Conservation (phyloP, 2,888 invertebrate species). For the Doris montereyensis region DNA sequence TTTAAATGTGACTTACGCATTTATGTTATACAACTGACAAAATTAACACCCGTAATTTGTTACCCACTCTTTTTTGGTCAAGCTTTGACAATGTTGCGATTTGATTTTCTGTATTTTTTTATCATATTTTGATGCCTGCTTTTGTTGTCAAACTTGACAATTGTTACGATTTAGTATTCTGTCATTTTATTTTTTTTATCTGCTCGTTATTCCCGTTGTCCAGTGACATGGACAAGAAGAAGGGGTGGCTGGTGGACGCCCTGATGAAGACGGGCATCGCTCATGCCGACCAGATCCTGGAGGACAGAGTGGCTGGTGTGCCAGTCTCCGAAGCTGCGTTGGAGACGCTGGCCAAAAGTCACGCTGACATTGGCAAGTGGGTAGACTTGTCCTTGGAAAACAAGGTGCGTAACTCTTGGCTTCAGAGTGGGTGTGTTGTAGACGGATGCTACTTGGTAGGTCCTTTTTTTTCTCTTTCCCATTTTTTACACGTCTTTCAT, state of each 20-base stretch:
- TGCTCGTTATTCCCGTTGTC: not conserved
- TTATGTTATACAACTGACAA: too few species aligned
- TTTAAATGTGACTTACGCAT: too few species aligned
- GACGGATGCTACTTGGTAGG: too few species aligned
- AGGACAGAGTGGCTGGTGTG: slow-evolving; percentile 79
- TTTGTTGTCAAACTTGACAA: too few species aligned
- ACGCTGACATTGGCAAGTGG: slow-evolving; percentile 85
- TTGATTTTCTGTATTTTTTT: too few species aligned
- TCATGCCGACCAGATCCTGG: slow-evolving; percentile 74
- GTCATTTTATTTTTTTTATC: too few species aligned
- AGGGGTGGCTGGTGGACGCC: slow-evolving; percentile 85
- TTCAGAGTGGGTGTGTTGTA: not conserved
- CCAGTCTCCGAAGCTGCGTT: slow-evolving; percentile 66
- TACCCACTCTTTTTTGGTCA: too few species aligned
- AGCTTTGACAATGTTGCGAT: too few species aligned
- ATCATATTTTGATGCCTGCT: too few species aligned
- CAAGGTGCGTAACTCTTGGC: slow-evolving; percentile 78
- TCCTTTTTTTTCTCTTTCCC: too few species aligned
- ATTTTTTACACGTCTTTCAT: too few species aligned
- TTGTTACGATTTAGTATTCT: not conserved
- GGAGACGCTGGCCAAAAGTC: slow-evolving; percentile 78
- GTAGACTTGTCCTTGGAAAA: slow-evolving; percentile 82
- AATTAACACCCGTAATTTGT: too few species aligned
- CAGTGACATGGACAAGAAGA: slow-evolving; percentile 89
- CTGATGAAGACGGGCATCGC: slow-evolving; percentile 75